phyloP scores from a whole-genome alignment of 2,797 vertebrate species.

The Poecilia picta region DNA sequence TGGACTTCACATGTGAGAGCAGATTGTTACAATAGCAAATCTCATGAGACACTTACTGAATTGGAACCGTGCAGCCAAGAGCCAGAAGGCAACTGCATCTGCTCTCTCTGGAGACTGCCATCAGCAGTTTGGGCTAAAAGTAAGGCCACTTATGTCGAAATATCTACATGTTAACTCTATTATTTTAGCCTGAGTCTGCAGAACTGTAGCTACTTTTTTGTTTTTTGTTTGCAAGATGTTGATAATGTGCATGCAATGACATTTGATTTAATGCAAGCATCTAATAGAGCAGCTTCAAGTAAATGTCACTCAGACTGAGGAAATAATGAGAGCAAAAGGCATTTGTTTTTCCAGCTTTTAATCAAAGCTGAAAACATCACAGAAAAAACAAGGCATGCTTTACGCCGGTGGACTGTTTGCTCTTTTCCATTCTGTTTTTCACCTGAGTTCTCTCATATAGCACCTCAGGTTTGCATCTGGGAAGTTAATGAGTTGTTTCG shows the following conservation, averaged over 20 bases:
- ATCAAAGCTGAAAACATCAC: constrained; percentile 45
- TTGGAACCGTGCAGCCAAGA: constrained; percentile 70
- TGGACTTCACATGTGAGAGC: constrained; percentile 49
- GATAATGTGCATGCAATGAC: constrained; percentile 59
- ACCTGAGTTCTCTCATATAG: constrained; percentile 47
- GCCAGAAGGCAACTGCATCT: constrained; percentile 79
- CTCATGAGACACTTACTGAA: constrained; percentile 72
- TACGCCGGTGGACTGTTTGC: constrained; percentile 11
- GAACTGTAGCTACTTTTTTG: constrained; percentile 25
- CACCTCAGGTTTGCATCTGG: constrained; percentile 63
- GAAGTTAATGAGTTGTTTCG: constrained; percentile 72
- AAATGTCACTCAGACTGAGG: constrained; percentile 67
- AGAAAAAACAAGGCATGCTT: constrained; percentile 10
- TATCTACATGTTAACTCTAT: constrained; percentile 39
- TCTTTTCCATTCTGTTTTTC: constrained; percentile 41
- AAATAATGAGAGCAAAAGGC: constrained; percentile 47
- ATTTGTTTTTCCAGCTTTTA: constrained; percentile 50
- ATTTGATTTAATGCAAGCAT: constrained; percentile 63
- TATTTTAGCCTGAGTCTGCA: constrained; percentile 43
- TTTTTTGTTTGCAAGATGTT: constrained; percentile 55
- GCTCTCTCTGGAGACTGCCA: constrained; percentile 76
- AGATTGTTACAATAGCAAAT: constrained; percentile 66
- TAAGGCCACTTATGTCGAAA: constrained; percentile 67
- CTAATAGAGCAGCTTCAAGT: constrained; percentile 58
- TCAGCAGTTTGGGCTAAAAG: constrained; percentile 71